These are phyloP conservation scores for Sebastes alutus DNA, from an alignment of 2,797 vertebrate species.

Conservation along the genomic window DNA sequence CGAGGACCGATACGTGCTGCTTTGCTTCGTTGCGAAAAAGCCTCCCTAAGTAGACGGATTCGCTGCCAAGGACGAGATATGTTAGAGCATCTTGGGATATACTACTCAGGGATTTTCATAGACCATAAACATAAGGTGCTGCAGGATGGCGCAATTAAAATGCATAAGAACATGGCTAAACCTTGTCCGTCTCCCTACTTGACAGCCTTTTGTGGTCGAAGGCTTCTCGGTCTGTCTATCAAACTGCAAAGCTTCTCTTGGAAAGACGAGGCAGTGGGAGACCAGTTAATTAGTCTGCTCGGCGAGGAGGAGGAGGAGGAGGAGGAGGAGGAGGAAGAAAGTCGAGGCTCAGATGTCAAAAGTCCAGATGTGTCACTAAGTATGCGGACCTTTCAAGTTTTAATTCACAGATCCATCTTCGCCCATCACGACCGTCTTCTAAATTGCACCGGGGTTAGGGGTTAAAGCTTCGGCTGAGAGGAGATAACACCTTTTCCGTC, in stretches of 20 bases:
- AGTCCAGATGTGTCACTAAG: conserved; percentile 47
- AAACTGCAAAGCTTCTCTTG: conserved; percentile 37
- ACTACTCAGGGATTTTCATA: neutral
- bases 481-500: neutral
- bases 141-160: conserved; percentile 38
- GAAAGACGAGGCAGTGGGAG: conserved; percentile 25
- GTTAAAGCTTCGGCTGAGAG: neutral
- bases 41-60: conserved; percentile 1
- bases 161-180: neutral
- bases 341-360: conserved; percentile 33
- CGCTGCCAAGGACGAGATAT: neutral
- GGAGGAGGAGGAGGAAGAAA: conserved; percentile 9
- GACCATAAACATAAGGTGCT: conserved; percentile 8
- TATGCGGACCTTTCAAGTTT: conserved; percentile 24
- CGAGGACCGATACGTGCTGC: conserved; percentile 18
- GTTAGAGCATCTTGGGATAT: neutral
- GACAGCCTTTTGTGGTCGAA: conserved; percentile 53
- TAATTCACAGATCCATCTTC: conserved; percentile 22
- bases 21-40: conserved; percentile 10
- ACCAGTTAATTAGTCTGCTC: conserved; percentile 63
- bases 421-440: neutral
- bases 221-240: conserved; percentile 42
- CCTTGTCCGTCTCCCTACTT: neutral
- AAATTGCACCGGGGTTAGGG: neutral
- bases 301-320: neutral